phyloP scores from a whole-genome alignment of 2,797 vertebrate genomes.

The Macrochelys suwanniensis region DNA sequence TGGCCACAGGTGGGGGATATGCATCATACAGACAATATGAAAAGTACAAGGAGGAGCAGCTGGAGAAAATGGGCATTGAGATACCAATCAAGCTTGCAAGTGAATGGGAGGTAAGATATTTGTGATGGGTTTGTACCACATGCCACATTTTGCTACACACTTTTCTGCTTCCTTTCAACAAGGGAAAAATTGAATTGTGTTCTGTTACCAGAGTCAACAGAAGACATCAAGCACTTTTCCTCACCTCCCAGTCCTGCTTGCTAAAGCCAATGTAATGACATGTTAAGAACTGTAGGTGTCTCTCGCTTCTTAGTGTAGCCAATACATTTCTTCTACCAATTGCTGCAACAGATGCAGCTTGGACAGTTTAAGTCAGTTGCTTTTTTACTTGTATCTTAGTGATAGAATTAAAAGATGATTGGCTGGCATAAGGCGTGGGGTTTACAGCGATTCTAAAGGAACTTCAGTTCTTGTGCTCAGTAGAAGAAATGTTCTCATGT shows the following conservation, averaged over 20 bases:
- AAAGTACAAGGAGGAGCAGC: conserved; percentile 79
- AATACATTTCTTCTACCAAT: neutral
- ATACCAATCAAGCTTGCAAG: conserved; percentile 85
- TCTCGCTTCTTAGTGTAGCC: neutral
- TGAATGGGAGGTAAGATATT: conserved; percentile 86
- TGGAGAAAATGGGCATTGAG: conserved; percentile 84
- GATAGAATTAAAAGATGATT: neutral
- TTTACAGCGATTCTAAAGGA: neutral
- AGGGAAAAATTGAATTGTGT: neutral
- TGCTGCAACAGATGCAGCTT: neutral
- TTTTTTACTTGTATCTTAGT: neutral
- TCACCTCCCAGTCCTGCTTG: neutral
- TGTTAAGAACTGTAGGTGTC: neutral
- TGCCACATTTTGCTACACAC: fast-evolving
- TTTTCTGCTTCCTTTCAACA: neutral
- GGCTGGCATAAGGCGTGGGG: neutral
- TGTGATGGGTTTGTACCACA: neutral
- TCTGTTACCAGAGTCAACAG: neutral
- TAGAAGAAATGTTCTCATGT: neutral
- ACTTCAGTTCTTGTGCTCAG: neutral
- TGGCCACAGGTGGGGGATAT: conserved; percentile 90
- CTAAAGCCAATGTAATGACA: neutral
- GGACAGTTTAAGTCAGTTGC: neutral
- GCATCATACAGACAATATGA: conserved; percentile 90
- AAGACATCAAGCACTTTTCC: neutral